Conservation (phyloP, 2,888 invertebrate species). For the Nezara viridula region DNA sequence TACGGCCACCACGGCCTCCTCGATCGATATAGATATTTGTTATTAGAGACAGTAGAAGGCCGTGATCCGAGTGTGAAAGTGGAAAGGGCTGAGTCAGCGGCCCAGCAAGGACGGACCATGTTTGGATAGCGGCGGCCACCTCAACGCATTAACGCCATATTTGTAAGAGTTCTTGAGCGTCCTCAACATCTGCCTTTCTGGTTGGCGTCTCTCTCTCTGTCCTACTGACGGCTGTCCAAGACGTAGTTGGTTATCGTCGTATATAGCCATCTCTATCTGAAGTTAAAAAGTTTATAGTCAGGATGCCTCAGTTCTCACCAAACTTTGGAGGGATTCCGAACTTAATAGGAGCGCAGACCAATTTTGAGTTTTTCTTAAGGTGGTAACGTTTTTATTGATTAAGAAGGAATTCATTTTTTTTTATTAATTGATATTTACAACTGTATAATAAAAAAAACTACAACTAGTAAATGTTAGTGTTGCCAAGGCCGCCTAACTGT, state of each 20-base stretch:
- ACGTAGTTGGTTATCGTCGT: neutral
- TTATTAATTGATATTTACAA: too few species aligned
- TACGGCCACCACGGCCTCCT: neutral
- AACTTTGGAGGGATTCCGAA: too few species aligned
- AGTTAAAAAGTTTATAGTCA: too few species aligned
- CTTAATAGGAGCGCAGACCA: too few species aligned
- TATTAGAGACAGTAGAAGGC: constrained; percentile 32
- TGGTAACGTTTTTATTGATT: too few species aligned
- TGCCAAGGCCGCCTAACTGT: too few species aligned
- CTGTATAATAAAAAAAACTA: too few species aligned
- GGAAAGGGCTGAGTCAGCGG: neutral
- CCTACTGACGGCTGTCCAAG: neutral
- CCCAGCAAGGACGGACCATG: constrained; percentile 18
- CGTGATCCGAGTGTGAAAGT: constrained; percentile 31
- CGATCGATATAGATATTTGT: neutral
- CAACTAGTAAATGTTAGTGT: too few species aligned
- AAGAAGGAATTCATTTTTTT: too few species aligned
- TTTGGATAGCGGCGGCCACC: neutral
- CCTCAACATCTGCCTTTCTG: neutral
- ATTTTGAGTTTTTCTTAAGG: too few species aligned
- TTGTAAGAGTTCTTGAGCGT: neutral
- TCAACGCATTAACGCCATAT: constrained; percentile 33
- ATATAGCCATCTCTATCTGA: neutral
- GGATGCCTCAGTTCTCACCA: too few species aligned
- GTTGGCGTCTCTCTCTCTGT: neutral